These are phyloP conservation scores for Ctenochaetus hawaiiensis DNA, from an alignment of 2,797 vertebrate species.

Conservation along the genomic window DNA sequence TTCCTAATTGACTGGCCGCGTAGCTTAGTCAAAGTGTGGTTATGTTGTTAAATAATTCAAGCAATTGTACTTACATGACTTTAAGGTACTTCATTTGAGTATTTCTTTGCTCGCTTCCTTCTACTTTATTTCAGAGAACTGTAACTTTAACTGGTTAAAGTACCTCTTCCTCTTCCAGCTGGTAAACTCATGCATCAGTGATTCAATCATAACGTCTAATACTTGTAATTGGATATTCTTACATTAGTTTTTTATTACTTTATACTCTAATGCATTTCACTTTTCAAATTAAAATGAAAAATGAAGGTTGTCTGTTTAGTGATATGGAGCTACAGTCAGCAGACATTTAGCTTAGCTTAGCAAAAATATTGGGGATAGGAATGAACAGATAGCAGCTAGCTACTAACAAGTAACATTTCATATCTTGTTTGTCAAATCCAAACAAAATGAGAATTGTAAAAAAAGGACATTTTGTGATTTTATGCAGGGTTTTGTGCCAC, in stretches of 20 bases:
- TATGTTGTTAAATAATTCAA: conserved; percentile 9
- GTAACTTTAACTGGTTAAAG: not conserved
- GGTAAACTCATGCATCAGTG: not conserved
- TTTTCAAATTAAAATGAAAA: not conserved
- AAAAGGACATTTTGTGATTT: not conserved
- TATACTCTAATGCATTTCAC: not conserved
- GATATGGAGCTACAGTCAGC: not conserved
- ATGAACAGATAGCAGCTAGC: not conserved
- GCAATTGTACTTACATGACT: not conserved
- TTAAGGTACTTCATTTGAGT: not conserved
- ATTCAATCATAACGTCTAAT: not conserved
- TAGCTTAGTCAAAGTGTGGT: not conserved
- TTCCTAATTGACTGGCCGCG: conserved; percentile 4
- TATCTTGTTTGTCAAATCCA: not conserved
- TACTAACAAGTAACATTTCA: not conserved
- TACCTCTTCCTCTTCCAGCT: not conserved
- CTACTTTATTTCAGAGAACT: not conserved
- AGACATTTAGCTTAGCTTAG: not conserved
- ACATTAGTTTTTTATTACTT: not conserved
- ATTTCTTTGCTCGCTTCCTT: not conserved
- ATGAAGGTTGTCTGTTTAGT: not conserved
- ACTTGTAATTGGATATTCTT: not conserved
- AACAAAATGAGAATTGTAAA: no score
- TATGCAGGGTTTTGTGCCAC: not conserved
- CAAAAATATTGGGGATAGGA: not conserved